Evolutionary conservation across 2,888 invertebrate genomes (phyloP).

Genomic region (Pyrochroa serraticornis): DNA sequence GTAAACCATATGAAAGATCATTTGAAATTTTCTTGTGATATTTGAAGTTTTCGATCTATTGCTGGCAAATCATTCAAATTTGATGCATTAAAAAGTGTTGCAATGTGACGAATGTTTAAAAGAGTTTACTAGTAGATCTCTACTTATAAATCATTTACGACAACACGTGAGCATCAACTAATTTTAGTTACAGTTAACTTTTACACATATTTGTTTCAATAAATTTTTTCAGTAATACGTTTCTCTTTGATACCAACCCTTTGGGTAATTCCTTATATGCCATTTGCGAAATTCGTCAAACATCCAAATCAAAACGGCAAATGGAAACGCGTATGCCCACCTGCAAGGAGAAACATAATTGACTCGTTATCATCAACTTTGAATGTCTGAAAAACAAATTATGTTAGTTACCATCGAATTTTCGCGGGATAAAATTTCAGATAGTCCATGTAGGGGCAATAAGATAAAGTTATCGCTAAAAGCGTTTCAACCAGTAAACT

Average conservation of each 20-base stretch:
- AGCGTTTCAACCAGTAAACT: conserved; percentile 68
- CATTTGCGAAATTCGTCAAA: conserved; percentile 79
- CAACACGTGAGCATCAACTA: too few species aligned
- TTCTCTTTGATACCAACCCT: conserved; percentile 76
- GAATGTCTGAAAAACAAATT: too few species aligned
- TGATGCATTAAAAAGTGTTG: too few species aligned
- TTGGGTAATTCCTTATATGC: conserved; percentile 71
- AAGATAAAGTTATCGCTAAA: conserved; percentile 70
- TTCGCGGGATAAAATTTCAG: conserved; percentile 72
- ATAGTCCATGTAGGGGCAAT: conserved; percentile 67
- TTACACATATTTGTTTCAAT: not conserved
- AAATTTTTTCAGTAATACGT: conserved; percentile 68
- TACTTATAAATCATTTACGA: too few species aligned
- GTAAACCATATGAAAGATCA: too few species aligned
- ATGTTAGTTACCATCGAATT: conserved; percentile 62
- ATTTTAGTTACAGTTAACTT: too few species aligned
- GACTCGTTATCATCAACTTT: too few species aligned
- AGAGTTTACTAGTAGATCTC: too few species aligned
- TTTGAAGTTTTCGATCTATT: too few species aligned
- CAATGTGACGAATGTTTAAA: too few species aligned
- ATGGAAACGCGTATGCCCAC: conserved; percentile 69
- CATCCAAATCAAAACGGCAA: conserved; percentile 74
- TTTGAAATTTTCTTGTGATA: too few species aligned
- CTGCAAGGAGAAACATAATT: conserved; percentile 40
- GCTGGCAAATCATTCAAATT: too few species aligned